Conservation (phyloP, 2,888 invertebrate species). For the Camptogramma bilineatum region DNA sequence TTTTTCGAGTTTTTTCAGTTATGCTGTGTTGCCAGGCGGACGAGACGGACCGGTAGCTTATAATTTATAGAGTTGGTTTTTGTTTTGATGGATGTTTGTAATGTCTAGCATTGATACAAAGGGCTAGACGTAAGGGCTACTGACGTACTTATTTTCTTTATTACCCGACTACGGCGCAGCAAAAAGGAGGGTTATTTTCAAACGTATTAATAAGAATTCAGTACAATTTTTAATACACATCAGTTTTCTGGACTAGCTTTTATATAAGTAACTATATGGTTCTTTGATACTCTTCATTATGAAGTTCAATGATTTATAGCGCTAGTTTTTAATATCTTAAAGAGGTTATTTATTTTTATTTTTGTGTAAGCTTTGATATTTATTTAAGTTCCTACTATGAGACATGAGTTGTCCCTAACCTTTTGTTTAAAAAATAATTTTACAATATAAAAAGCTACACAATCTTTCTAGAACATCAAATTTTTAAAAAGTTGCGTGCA, state of each 20-base stretch:
- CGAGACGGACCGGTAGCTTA: constrained; percentile 51
- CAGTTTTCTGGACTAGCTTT: no score
- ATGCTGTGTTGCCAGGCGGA: constrained; percentile 44
- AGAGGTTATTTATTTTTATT: no score
- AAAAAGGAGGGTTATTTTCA: no score
- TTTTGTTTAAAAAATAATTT: background rate
- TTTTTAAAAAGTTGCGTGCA: constrained; percentile 21
- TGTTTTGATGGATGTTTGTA: constrained; percentile 30
- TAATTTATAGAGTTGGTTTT: constrained; percentile 53
- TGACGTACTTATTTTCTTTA: no score
- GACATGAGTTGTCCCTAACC: background rate
- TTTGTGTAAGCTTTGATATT: no score
- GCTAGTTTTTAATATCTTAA: background rate
- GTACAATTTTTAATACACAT: no score
- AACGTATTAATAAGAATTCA: no score
- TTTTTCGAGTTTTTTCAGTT: constrained; percentile 58
- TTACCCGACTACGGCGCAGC: no score
- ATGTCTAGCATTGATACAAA: constrained; percentile 6
- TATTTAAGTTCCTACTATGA: background rate
- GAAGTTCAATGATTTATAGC: no score
- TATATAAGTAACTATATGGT: no score
- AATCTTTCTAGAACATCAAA: background rate
- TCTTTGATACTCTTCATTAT: no score
- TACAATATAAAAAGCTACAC: background rate
- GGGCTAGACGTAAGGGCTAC: background rate